Evolutionary conservation across 2,888 invertebrate species (phyloP).

Genomic region (Meandrusa payeni): DNA sequence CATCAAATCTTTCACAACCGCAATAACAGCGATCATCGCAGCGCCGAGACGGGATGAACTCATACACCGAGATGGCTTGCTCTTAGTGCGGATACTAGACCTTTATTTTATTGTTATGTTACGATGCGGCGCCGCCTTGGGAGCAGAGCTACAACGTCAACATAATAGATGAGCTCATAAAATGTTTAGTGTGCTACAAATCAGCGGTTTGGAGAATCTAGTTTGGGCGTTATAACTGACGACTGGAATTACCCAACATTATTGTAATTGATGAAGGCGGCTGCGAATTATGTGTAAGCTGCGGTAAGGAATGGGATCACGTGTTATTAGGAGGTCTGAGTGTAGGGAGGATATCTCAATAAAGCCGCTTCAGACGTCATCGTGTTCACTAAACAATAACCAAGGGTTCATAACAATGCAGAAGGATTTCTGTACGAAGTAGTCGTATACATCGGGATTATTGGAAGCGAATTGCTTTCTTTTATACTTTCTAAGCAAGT

Average conservation of each 20-base stretch:
- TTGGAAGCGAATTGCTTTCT: no score
- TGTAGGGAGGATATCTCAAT: no score
- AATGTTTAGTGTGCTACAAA: conserved; percentile 23
- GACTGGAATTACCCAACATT: neutral
- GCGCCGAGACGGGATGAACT: neutral
- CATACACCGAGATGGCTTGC: conserved; percentile 7
- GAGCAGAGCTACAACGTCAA: conserved; percentile 12
- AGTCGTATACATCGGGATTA: no score
- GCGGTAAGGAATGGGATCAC: neutral
- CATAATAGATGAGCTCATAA: conserved; percentile 23
- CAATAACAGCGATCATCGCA: neutral
- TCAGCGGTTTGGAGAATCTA: conserved; percentile 17
- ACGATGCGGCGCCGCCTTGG: conserved; percentile 13
- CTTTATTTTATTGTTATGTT: conserved; percentile 22
- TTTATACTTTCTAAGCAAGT: no score
- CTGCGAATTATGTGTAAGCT: no score
- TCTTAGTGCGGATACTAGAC: conserved; percentile 3
- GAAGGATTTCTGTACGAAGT: no score
- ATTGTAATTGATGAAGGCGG: conserved; percentile 4
- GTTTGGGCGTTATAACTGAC: conserved; percentile 13
- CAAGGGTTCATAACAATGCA: no score
- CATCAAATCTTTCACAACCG: neutral
- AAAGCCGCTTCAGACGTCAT: no score
- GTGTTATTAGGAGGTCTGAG: no score
- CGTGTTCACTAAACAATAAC: no score